phyloP scores from a whole-genome alignment of 2,113 vertebrate species.

The Labeo catla region DNA sequence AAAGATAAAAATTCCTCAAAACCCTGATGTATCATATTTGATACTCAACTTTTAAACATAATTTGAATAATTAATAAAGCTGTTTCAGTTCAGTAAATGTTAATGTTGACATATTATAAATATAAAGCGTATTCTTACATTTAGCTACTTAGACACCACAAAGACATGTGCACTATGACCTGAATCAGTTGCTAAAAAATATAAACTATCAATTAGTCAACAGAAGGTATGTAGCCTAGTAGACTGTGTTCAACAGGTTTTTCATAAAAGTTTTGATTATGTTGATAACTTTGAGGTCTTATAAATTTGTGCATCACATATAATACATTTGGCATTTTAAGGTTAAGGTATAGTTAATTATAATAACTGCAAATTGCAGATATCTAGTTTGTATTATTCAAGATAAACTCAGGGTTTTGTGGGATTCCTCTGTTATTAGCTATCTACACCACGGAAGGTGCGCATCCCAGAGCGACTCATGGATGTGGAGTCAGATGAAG shows the following conservation, averaged over 20 bases:
- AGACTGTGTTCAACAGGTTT: neutral
- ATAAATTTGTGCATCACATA: neutral
- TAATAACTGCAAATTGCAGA: neutral
- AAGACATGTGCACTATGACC: neutral
- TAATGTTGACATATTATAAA: neutral
- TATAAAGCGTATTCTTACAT: neutral
- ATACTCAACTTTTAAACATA: neutral
- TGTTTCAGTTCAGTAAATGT: neutral
- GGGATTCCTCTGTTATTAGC: constrained; percentile 67
- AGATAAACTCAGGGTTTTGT: neutral
- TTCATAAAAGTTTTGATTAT: neutral
- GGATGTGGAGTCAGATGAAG: constrained; percentile 88
- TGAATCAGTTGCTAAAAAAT: neutral
- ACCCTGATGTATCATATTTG: neutral
- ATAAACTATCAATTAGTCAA: neutral
- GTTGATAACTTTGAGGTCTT: neutral
- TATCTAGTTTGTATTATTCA: neutral
- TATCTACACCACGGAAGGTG: constrained; percentile 89
- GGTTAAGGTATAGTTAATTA: neutral
- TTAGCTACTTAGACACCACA: neutral
- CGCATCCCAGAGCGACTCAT: constrained; percentile 91
- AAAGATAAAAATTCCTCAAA: neutral
- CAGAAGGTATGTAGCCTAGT: neutral
- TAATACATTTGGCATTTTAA: neutral
- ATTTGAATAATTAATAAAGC: too few relatives aligned